These are phyloP conservation scores for Poeciliopsis turrubarensis DNA, from an alignment of 2,113 vertebrate species.

Conservation along the genomic window DNA sequence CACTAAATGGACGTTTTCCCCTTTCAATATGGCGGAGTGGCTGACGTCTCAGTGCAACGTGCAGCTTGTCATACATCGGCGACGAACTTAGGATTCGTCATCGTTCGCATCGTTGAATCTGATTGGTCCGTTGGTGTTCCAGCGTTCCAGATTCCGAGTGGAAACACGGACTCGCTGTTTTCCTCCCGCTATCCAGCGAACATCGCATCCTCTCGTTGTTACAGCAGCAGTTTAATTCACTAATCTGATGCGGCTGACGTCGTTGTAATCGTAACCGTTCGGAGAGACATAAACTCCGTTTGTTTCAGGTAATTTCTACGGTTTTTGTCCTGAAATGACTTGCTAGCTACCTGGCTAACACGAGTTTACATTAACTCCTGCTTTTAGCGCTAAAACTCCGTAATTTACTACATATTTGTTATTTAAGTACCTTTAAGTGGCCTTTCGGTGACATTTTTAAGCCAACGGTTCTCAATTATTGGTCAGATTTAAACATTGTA, in stretches of 20 bases:
- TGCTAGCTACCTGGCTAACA: constrained; percentile 20
- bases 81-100: constrained; percentile 22
- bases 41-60: neutral
- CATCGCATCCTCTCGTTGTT: neutral
- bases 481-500: no score
- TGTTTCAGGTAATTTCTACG: constrained; percentile 15
- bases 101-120: rapidly evolving
- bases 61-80: neutral
- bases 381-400: neutral
- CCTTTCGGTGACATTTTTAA: neutral
- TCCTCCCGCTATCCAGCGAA: neutral
- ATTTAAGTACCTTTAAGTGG: neutral
- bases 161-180: constrained; percentile 39
- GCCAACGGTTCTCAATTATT: no score
- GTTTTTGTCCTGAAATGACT: neutral
- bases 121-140: constrained; percentile 43
- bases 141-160: constrained; percentile 32
- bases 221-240: neutral
- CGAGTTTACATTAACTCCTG: neutral
- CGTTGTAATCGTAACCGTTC: rapidly evolving
- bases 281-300: rapidly evolving
- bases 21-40: neutral
- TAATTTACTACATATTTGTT: neutral
- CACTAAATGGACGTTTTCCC: neutral
- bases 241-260: neutral